Evolutionary conservation across 2,797 vertebrate species (phyloP), one percentile per base, ranked within the genome.

Genomic region (Acanthopagrus latus): DNA sequence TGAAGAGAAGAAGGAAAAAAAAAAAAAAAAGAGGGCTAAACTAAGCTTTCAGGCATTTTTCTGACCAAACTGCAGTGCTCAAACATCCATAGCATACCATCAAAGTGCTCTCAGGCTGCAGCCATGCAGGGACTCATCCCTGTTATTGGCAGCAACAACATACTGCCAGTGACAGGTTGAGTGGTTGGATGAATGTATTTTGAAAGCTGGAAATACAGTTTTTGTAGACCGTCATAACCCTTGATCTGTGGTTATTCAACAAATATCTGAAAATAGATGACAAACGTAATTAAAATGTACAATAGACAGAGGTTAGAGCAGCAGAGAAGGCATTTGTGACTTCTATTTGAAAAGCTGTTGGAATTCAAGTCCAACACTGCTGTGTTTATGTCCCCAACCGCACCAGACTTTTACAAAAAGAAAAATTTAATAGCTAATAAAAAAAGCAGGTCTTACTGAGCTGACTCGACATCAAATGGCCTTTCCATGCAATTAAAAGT

Each of bases 41-140:
- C 66, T 64, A 78, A 57, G 70, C 70, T 63, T 78, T 68, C 27
- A 77, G 50, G 59, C 29, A 8, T 55, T 76, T 76, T 65, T 71
- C 29, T 69, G 73, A 44, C 60, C 66, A 68, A 57, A 74, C 38
- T 56, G 46, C 21, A 18, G 51, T 66, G 46, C 20, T 72, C 25
- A 68, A 76, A 84, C 52, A 77, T 76, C 66, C 20, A 47, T 14
- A 82, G 47, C 60, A 60, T 63, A 60, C 41, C 43, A 66, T 73
- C 48, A 76, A 74, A 65, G 50, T 54, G 56, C 66, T 79, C 67
- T 71, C 62, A 43, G 71, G 33, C 54, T 63, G 7, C 78, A 68
- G 47, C 71, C 57, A 56, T 21, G 69, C 51, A 21, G 62, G 20
- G 63, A 21, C 64, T 68, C 41, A 86, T 60, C 58, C 56, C 20